These are phyloP conservation scores for Siniperca chuatsi DNA, from an alignment of 2,113 vertebrate species.

Conservation along the genomic window DNA sequence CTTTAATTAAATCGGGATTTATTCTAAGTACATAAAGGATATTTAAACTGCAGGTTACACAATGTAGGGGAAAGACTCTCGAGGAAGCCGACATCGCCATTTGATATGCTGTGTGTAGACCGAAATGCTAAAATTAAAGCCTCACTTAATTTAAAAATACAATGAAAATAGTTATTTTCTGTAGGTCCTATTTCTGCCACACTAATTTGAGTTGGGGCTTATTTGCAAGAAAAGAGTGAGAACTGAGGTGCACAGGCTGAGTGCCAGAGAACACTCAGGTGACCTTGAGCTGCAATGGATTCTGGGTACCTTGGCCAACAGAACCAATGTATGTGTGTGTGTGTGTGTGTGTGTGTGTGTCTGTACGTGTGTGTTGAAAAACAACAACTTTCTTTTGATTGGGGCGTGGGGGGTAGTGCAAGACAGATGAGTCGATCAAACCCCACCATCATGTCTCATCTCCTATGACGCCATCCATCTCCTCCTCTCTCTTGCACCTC, in stretches of 20 bases:
- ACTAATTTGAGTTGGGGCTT: conserved; percentile 13
- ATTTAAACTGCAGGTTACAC: conserved; percentile 58
- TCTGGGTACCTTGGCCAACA: conserved; percentile 61
- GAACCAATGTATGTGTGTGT: neutral
- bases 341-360: conserved; percentile 20
- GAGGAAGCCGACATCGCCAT: conserved; percentile 5
- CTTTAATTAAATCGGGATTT: conserved; percentile 79
- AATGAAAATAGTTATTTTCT: neutral
- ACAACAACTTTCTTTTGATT: conserved; percentile 47
- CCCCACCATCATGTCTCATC: conserved; percentile 33
- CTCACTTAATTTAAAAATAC: neutral
- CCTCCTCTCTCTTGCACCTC: conserved; percentile 6
- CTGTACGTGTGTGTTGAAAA: conserved; percentile 11
- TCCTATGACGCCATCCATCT: neutral
- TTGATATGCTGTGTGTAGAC: conserved; percentile 14
- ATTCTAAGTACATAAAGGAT: conserved; percentile 64
- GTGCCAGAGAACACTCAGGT: conserved; percentile 61
- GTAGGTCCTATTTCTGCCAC: neutral
- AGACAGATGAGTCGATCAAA: conserved; percentile 54
- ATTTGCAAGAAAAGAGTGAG: conserved; percentile 26
- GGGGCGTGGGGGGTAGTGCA: neutral
- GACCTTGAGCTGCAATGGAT: conserved; percentile 77
- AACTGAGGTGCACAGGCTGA: conserved; percentile 17
- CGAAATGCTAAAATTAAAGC: conserved; percentile 4
- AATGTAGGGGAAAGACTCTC: conserved; percentile 23